phyloP scores from a whole-genome alignment of 2,113 vertebrate species.

The Philantomba maxwellii region DNA sequence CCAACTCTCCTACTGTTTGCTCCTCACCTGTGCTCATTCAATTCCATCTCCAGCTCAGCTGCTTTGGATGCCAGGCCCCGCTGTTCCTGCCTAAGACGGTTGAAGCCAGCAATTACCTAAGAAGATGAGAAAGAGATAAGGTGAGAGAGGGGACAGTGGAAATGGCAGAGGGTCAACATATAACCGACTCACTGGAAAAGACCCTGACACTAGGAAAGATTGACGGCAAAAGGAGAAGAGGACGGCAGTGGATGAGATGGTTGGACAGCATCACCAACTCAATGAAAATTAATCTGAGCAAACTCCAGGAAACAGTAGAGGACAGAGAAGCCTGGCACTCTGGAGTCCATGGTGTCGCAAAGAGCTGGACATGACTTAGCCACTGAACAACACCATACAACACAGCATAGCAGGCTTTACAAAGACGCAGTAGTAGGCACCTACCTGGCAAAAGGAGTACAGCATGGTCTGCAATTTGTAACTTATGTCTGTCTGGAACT shows the following conservation, averaged over 20 bases:
- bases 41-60: slow-evolving; percentile 93
- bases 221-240: not conserved
- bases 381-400: not conserved
- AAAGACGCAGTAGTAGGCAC: not conserved
- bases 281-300: not conserved
- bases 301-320: not conserved
- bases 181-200: not conserved
- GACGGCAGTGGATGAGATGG: not conserved
- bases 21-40: slow-evolving; percentile 90
- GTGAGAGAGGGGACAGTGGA: not conserved
- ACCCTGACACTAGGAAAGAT: not conserved
- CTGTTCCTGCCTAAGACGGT: slow-evolving; percentile 93
- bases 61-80: slow-evolving; percentile 89
- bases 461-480: not conserved
- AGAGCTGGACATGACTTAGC: not conserved
- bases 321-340: not conserved
- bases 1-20: not conserved
- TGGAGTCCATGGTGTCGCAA: not conserved
- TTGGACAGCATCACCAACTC: not conserved
- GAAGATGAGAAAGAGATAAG: not conserved
- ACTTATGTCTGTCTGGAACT: not conserved
- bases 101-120: slow-evolving; percentile 92
- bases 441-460: not conserved
- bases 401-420: not conserved
- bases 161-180: not conserved